phyloP scores from a whole-genome alignment of 2,113 vertebrate species.

The Cololabis saira region DNA sequence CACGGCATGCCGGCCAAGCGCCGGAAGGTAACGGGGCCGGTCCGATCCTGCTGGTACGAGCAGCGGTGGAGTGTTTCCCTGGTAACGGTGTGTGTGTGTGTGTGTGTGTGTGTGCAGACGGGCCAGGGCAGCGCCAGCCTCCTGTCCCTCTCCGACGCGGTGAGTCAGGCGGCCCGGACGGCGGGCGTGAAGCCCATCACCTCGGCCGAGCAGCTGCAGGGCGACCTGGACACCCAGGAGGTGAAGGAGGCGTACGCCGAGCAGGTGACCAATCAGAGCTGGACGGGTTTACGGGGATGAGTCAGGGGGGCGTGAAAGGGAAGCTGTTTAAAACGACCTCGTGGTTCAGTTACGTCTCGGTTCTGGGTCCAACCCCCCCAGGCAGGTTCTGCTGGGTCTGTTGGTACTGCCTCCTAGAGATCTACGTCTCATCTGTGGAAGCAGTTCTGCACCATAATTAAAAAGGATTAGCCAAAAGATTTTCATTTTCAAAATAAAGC shows the following conservation, averaged over 20 bases:
- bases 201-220: constrained; percentile 81
- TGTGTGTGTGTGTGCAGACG: constrained; percentile 76
- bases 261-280: constrained; percentile 76
- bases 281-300: too few relatives aligned
- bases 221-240: constrained; percentile 85
- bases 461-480: too few relatives aligned
- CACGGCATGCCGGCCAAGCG: constrained; percentile 94
- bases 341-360: too few relatives aligned
- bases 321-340: too few relatives aligned
- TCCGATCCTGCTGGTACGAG: background rate
- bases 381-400: too few relatives aligned
- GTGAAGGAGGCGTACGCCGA: constrained; percentile 88
- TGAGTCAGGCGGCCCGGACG: constrained; percentile 87
- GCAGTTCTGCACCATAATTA: too few relatives aligned
- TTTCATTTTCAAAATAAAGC: too few relatives aligned
- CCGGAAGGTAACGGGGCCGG: constrained; percentile 84
- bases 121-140: constrained; percentile 87
- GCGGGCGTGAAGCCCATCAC: constrained; percentile 86
- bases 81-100: background rate
- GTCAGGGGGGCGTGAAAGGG: too few relatives aligned
- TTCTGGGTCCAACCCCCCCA: too few relatives aligned
- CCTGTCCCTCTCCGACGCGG: constrained; percentile 89
- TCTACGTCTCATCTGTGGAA: too few relatives aligned
- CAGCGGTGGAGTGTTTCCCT: background rate
- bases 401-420: too few relatives aligned